phyloP scores from a whole-genome alignment of 2,888 invertebrate genomes.

The Eledona agricola region DNA sequence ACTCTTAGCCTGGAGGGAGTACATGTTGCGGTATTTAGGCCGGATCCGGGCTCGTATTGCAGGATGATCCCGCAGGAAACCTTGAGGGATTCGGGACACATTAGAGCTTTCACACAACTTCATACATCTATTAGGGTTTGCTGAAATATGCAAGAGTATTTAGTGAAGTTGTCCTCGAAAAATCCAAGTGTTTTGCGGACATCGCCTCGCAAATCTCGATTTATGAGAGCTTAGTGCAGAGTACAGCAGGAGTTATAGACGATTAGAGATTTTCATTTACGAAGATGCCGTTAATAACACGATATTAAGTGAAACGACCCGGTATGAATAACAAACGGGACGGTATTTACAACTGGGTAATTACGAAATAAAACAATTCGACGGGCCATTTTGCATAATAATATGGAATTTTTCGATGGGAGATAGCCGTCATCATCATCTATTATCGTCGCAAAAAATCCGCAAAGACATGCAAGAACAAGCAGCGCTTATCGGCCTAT shows the following conservation, averaged over 20 bases:
- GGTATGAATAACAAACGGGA: conserved; percentile 12
- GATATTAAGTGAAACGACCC: conserved; percentile 17
- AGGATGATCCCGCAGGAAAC: conserved; percentile 44
- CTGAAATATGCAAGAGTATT: conserved; percentile 38
- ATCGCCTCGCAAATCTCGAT: conserved; percentile 7
- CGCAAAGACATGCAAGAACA: conserved; percentile 18
- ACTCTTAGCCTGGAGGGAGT: conserved; percentile 43
- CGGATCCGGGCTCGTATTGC: conserved; percentile 43
- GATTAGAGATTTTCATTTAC: conserved; percentile 32
- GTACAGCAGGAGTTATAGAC: conserved; percentile 25
- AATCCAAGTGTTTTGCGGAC: conserved; percentile 4
- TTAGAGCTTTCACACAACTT: conserved; percentile 42
- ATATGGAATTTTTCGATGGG: conserved; percentile 13
- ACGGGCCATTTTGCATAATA: conserved; percentile 31
- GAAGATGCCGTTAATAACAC: conserved; percentile 20
- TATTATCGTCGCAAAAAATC: conserved; percentile 10
- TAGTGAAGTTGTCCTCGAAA: conserved; percentile 4
- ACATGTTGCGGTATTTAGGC: conserved; percentile 52
- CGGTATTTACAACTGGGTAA: conserved; percentile 26
- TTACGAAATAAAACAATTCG: conserved; percentile 28
- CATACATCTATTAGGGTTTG: conserved; percentile 28
- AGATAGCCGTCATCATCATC: conserved; percentile 17
- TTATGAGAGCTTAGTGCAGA: conserved; percentile 26
- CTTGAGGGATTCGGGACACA: conserved; percentile 40
- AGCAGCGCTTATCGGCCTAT: conserved; percentile 27